Conservation (phyloP, 1,140 invertebrate species). For the Linepithema humile region DNA sequence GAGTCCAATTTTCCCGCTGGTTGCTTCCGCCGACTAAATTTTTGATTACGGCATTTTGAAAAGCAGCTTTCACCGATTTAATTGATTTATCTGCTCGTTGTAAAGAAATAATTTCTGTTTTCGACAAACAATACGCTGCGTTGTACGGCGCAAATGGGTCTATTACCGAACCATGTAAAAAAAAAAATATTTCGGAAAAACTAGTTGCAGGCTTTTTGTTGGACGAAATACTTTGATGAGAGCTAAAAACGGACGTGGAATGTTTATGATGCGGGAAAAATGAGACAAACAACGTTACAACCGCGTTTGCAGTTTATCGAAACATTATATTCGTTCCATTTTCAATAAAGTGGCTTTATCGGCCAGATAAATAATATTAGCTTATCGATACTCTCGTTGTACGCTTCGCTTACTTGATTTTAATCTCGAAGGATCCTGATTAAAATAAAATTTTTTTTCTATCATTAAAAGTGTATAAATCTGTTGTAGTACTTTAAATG, state of each 20-base stretch:
- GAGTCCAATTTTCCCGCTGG: constrained; percentile 14
- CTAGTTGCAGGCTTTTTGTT: not conserved
- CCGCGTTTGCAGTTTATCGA: constrained; percentile 45
- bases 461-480: not conserved
- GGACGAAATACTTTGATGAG: not conserved
- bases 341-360: constrained; percentile 40
- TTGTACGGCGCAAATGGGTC: not conserved
- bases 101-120: not conserved
- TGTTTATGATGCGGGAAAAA: constrained; percentile 5
- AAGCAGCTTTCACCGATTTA: constrained; percentile 14
- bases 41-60: constrained; percentile 12
- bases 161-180: not conserved
- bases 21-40: not conserved
- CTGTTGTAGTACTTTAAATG: not conserved
- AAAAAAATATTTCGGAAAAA: not conserved
- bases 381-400: constrained; percentile 2
- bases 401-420: not conserved
- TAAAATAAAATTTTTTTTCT: not conserved
- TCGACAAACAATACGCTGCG: not conserved
- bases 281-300: constrained; percentile 43
- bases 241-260: not conserved
- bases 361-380: constrained; percentile 51
- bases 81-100: not conserved
- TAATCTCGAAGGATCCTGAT: not conserved
- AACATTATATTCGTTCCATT: constrained; percentile 13